Percentiles rank a stretch among this genome's conserved stretches.
Conservation (phyloP, 2,797 vertebrate species). For the Brachymystax lenok region DNA sequence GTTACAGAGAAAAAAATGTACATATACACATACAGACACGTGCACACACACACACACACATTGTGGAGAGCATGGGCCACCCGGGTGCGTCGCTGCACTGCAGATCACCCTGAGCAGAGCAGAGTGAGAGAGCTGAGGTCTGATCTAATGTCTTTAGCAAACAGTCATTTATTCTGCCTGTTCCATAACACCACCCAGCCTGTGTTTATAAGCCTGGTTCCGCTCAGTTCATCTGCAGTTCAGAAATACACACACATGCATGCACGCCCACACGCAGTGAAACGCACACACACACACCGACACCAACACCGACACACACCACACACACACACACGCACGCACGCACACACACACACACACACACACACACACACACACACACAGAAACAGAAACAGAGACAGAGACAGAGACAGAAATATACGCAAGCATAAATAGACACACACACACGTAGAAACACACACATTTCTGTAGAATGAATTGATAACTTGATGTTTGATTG, state of each 20-base stretch:
- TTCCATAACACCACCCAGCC: conserved; percentile 71
- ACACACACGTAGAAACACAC: not conserved
- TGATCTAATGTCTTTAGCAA: conserved; percentile 78
- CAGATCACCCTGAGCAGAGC: conserved; percentile 62
- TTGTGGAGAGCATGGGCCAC: conserved; percentile 52
- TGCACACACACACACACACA: not conserved
- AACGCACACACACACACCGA: not conserved
- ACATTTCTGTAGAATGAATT: not conserved
- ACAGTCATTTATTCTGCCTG: conserved; percentile 72
- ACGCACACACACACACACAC: not conserved
- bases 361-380: no score
- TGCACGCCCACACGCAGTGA: conserved; percentile 5
- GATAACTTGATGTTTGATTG: conserved; percentile 20
- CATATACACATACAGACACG: conserved; percentile 2
- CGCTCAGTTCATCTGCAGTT: conserved; percentile 74
- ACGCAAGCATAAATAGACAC: no score
- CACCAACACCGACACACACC: not conserved
- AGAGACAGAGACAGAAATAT: no score
- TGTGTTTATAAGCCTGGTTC: conserved; percentile 72
- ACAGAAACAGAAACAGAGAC: no score
- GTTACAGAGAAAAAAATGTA: not conserved
- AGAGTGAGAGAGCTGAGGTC: conserved; percentile 49
- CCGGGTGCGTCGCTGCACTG: conserved; percentile 50
- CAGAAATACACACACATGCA: conserved; percentile 24
- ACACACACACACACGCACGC: not conserved